A percentile compares a stretch with the other conserved stretches of the same genome.
Conservation (phyloP, 2,888 invertebrate species). For the Scelioninae gen. 2 region DNA sequence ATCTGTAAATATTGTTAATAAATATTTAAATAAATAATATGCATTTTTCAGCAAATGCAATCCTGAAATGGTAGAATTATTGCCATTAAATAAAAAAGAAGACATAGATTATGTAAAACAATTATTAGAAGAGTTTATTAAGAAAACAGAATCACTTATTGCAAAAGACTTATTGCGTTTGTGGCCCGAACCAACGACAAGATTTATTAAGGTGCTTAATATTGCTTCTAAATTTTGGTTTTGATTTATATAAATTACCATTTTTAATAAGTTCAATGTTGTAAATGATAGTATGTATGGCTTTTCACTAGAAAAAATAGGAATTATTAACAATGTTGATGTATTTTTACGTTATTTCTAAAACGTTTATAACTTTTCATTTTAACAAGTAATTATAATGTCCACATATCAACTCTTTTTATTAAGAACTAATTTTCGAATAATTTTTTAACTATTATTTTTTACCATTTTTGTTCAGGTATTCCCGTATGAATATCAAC, state of each 20-base stretch:
- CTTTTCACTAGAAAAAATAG: no score
- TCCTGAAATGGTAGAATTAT: conserved; percentile 94
- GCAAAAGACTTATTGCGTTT: conserved; percentile 86
- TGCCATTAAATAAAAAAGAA: conserved; percentile 85
- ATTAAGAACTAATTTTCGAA: no score
- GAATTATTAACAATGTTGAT: no score
- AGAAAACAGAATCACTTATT: conserved; percentile 91
- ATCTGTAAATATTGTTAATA: background rate
- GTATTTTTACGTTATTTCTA: no score
- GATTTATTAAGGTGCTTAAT: conserved; percentile 86
- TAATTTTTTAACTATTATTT: no score
- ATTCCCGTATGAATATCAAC: conserved; percentile 97
- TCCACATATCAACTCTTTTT: no score
- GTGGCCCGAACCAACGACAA: conserved; percentile 85
- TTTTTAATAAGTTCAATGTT: no score
- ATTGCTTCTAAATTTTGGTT: background rate
- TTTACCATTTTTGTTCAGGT: no score
- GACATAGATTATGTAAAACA: conserved; percentile 87
- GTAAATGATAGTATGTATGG: no score
- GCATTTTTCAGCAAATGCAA: conserved; percentile 85
- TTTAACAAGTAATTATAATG: no score
- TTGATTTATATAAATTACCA: background rate
- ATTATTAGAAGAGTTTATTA: conserved; percentile 88
- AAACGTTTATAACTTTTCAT: no score
- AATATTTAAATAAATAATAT: background rate